phyloP scores from a whole-genome alignment of 2,113 vertebrate genomes.

The Vireo altiloquus region DNA sequence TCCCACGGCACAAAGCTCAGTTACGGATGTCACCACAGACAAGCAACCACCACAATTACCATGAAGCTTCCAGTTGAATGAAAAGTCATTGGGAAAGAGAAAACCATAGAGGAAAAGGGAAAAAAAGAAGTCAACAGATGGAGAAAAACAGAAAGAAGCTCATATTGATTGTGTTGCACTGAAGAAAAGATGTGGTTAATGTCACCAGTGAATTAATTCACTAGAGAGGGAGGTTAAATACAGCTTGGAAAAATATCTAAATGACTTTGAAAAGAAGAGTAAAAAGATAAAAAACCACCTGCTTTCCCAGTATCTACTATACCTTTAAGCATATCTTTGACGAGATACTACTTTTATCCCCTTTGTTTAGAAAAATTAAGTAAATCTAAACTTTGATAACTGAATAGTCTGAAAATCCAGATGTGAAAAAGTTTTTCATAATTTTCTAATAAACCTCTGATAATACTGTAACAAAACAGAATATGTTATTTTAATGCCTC shows the following conservation, averaged over 20 bases:
- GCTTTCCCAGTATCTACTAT: neutral
- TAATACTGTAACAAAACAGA: too few species aligned
- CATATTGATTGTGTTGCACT: neutral
- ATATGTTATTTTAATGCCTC: neutral
- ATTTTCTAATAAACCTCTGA: neutral
- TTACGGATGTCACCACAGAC: constrained; percentile 1
- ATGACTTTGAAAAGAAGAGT: neutral
- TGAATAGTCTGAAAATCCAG: neutral
- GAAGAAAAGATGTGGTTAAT: neutral
- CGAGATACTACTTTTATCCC: neutral
- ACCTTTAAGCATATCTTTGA: neutral
- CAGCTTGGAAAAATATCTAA: neutral
- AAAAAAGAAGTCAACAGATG: neutral
- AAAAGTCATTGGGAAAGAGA: constrained; percentile 31
- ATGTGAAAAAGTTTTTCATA: neutral
- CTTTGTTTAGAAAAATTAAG: neutral
- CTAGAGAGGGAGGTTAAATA: neutral
- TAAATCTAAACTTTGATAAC: neutral
- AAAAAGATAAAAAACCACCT: neutral
- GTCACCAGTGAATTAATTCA: neutral
- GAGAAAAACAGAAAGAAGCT: neutral
- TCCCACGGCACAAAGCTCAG: constrained; percentile 52
- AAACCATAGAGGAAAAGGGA: neutral
- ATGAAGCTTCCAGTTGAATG: constrained; percentile 28
- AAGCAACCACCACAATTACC: neutral